Conservation (phyloP, 2,797 vertebrate genomes). For the Gallinago nigripennis region DNA sequence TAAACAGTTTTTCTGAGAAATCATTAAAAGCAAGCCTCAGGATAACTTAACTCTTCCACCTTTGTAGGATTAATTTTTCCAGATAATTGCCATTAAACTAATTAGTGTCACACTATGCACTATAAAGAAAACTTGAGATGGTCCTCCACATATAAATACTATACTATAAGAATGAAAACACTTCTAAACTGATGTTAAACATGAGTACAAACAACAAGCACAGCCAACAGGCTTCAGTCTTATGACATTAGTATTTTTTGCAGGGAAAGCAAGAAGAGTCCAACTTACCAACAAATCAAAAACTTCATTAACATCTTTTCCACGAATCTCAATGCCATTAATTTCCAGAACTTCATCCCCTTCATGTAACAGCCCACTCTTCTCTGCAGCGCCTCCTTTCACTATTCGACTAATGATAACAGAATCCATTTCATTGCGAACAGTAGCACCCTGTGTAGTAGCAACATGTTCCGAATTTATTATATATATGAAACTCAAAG, state of each 20-base stretch:
- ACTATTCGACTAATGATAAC: conserved; percentile 96
- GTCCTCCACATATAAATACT: not conserved
- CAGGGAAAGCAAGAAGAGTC: not conserved
- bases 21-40: not conserved
- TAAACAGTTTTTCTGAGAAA: not conserved
- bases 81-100: not conserved
- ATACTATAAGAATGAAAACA: not conserved
- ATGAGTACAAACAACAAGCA: not conserved
- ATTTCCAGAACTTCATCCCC: conserved; percentile 96
- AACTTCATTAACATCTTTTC: conserved; percentile 95
- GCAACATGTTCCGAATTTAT: conserved; percentile 38
- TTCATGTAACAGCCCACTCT: conserved; percentile 90
- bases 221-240: not conserved
- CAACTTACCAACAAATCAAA: conserved; percentile 91
- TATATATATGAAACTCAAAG: conserved; percentile 1
- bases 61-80: not conserved
- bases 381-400: conserved; percentile 91
- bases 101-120: not conserved
- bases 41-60: not conserved
- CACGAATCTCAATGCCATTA: conserved; percentile 90
- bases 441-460: conserved; percentile 87
- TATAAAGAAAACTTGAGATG: not conserved
- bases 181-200: not conserved
- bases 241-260: not conserved
- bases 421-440: conserved; percentile 93